Evolutionary conservation across 1,140 invertebrate species (phyloP).

Genomic region (Leptopilina boulardi): DNA sequence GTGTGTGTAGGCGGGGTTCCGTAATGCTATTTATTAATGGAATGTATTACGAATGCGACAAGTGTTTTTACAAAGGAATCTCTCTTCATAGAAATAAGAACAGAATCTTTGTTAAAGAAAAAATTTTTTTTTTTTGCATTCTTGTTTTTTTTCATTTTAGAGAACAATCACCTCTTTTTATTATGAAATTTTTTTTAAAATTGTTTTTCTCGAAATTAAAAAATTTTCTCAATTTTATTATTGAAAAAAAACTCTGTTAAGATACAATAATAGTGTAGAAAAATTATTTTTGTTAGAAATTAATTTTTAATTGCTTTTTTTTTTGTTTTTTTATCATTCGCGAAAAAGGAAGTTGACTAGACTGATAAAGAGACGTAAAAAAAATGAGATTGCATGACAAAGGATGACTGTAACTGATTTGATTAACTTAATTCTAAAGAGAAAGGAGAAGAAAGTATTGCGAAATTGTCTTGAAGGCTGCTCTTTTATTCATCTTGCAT

Average conservation of each 20-base stretch:
- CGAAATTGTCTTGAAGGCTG: not conserved
- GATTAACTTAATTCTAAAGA: not conserved
- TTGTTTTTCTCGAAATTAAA: too few species aligned
- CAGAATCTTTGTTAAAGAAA: not conserved
- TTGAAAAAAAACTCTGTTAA: too few species aligned
- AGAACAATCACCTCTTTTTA: not conserved
- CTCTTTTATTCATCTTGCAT: not conserved
- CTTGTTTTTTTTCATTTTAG: not conserved
- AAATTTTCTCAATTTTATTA: too few species aligned
- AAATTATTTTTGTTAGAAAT: too few species aligned
- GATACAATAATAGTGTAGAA: too few species aligned
- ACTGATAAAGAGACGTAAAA: constrained; percentile 3
- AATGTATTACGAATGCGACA: constrained; percentile 21
- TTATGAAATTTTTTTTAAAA: too few species aligned
- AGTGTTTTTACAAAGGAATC: constrained; percentile 11
- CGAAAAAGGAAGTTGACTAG: not conserved
- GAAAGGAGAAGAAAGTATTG: constrained; percentile 11
- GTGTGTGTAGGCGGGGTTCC: constrained; percentile 4
- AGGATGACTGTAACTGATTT: not conserved
- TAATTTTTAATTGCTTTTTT: not conserved
- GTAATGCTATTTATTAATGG: constrained; percentile 28
- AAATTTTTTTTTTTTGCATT: not conserved
- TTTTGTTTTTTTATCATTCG: not conserved
- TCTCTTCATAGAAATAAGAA: not conserved
- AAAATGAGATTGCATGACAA: not conserved